phyloP scores from a whole-genome alignment of 2,797 vertebrate species.

The Melanotaenia pygmaea region DNA sequence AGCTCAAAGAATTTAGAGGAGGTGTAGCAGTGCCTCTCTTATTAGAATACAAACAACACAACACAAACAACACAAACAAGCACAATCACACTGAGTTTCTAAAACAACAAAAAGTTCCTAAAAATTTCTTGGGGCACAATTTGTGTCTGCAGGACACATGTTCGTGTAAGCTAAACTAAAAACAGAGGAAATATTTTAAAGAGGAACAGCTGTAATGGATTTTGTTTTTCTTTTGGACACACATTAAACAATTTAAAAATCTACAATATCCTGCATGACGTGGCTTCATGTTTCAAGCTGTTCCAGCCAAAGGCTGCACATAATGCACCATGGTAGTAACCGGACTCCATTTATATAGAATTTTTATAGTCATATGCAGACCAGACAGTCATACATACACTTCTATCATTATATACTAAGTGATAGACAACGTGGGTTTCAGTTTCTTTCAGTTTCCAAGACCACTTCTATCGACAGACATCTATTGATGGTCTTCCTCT shows the following conservation, averaged over 20 bases:
- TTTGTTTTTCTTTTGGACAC: no score
- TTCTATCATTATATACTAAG: no score
- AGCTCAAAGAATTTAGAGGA: neutral
- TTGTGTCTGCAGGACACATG: neutral
- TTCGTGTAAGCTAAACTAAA: neutral
- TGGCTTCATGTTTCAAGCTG: neutral
- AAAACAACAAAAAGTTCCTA: neutral
- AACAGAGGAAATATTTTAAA: neutral
- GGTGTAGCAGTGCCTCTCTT: neutral
- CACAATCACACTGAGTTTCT: neutral
- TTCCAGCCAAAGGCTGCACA: neutral
- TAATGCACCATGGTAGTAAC: neutral
- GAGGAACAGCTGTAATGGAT: neutral
- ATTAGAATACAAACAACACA: neutral
- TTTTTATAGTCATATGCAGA: no score
- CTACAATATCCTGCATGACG: neutral
- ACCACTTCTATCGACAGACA: no score
- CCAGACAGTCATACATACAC: no score
- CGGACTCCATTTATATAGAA: no score
- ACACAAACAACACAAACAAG: neutral
- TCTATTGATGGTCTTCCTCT: no score
- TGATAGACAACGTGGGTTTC: no score
- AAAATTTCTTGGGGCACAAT: neutral
- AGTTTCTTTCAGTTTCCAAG: no score
- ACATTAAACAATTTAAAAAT: neutral